Base-by-base conservation (phyloP, 2,113 vertebrate species). In the Hucho hucho region DNA sequence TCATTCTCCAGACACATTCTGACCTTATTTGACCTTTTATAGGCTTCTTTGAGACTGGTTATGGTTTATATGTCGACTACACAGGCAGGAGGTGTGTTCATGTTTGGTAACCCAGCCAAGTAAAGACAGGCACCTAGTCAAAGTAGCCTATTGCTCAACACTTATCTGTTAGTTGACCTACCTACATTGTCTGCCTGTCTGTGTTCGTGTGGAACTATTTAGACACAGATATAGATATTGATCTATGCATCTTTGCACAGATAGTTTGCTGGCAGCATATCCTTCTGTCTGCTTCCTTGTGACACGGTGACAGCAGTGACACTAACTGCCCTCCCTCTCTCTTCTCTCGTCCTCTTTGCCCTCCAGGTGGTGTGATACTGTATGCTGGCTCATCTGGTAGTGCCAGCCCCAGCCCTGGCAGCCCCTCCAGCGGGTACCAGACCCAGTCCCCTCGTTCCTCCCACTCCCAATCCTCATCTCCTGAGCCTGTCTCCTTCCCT, bases 361-460 rank as follows among this genome's bases (percentile, higher is more conserved):
- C 5, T 75, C 78, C 82, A 93, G 92, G 91, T 87, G 89, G 93
- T 76, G 93, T 94, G 49, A 94, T 94, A 81, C 69, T 93, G 72
- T 94, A 93, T 16, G 93, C 92, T 0, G 90, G 92, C 56, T 93
- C 93, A 0, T 90, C 91, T 22, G 90, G 92, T 77, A 93, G 92
- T 72, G 89, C 92, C 86, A 92, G 93, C 75, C 92, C 92, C 1
- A 93, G 91, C 75, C 93, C 93, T 64, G 91, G 92, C 84, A 94
- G 93, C 75, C 93, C 93, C 2, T 94, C 93, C 73, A 94, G 93
- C 69, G 93, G 93, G 73, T 94, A 94, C 86, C 93, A 94, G 89
- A 92, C 91, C 68, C 92, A 93, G 82, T 94, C 93, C 0, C 93
- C 93, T 68, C 90, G 91, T 67, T 91, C 92, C 37, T 83, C 85